Evolutionary conservation across 2,888 invertebrate species (phyloP), one percentile per base, ranked within the genome.

Genomic region (Polyommatus iphigenia): DNA sequence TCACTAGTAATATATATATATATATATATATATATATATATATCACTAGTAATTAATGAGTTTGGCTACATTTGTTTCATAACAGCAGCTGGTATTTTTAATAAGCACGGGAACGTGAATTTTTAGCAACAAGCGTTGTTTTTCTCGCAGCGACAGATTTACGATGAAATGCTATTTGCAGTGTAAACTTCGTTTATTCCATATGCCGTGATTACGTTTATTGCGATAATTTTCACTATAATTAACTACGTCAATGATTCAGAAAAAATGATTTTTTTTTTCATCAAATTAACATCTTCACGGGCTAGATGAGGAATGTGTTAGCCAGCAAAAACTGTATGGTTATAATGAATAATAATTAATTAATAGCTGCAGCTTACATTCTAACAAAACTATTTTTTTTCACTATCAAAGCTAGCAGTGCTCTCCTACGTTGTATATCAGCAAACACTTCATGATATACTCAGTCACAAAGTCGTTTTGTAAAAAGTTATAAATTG

Each of bases 21-120:
- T n/a, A n/a, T n/a, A n/a, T n/a, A n/a, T n/a, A n/a, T n/a, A n/a
- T n/a, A n/a, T n/a, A n/a, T n/a, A n/a, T n/a, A n/a, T n/a, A n/a
- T n/a, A n/a, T 32, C 29, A 67, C 29, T 67, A 29, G 67, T 18
- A 6, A 32, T 29, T 62, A 62, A 62, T 62, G 24, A 24, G 62
- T 29, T 18, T 29, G 18, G 29, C 67, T 32, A 67, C 29, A 32
- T 32, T 67, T 29, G 15, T 67, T 67, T 67, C 32, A 67, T 29
- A 67, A 67, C 67, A 67, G 67, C 67, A 15, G 29, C 67, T 67
- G 67, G 67, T 67, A 67, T 67, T 67, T 32, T 67, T 32, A 29
- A 29, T 67, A 67, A 67, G 29, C 29, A 29, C 29, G 15, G 24
- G 5, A 67, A 67, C 4, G 29, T 29, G 15, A 67, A 5, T 67